Evolutionary conservation across 2,888 invertebrate species (phyloP).

Genomic region (Metacarcinus magister): DNA sequence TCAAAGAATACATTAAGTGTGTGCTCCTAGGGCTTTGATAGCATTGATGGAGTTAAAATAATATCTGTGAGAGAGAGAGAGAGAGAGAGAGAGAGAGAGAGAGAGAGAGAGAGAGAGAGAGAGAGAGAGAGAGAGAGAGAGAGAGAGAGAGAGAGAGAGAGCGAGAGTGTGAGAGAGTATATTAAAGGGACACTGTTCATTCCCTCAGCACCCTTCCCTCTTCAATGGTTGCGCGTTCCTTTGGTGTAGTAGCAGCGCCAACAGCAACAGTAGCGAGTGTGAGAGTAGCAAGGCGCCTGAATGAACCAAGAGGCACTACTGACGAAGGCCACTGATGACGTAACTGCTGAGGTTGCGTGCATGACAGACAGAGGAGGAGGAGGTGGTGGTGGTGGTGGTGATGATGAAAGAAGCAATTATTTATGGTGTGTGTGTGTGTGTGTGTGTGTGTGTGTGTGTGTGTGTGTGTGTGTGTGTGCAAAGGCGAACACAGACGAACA

Average conservation of each 20-base stretch:
- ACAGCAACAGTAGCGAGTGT: not conserved
- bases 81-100: constrained; percentile 28
- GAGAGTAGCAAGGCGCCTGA: not conserved
- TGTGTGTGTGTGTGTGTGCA: no score
- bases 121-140: not conserved
- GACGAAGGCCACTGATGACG: not conserved
- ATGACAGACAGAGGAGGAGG: not conserved
- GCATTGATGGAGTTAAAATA: no score
- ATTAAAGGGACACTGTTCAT: not conserved
- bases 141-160: not conserved
- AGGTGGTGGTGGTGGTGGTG: no score
- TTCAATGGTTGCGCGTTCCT: not conserved
- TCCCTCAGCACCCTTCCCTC: not conserved
- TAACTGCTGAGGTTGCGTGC: not conserved
- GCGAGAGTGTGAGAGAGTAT: constrained; percentile 43
- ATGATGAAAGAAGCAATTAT: not conserved
- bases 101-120: not conserved
- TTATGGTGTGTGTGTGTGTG: no score
- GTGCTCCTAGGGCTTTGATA: no score
- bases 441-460: no score
- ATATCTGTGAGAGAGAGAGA: constrained; percentile 1
- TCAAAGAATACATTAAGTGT: no score
- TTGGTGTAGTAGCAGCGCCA: not conserved
- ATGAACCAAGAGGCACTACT: not conserved
- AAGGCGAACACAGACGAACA: no score